These are phyloP conservation scores for Drosophila pruinosa DNA, from an alignment of 1,140 invertebrate genomes.

Conservation along the genomic window DNA sequence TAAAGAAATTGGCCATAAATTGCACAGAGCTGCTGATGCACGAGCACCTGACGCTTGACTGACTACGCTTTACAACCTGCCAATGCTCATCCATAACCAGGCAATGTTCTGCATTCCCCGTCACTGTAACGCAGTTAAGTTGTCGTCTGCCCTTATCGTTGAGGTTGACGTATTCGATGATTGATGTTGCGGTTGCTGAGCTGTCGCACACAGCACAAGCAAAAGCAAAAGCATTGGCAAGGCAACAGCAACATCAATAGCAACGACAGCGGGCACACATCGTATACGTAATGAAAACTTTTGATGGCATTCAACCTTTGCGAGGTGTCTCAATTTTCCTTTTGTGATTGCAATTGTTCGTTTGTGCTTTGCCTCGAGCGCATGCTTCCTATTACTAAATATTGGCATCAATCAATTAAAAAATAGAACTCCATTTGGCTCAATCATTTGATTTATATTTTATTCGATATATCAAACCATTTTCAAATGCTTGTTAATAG, in stretches of 20 bases:
- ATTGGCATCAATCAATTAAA: slow-evolving; percentile 64
- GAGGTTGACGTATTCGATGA: slow-evolving; percentile 35
- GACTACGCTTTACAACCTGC: slow-evolving; percentile 65
- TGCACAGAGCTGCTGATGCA: slow-evolving; percentile 32
- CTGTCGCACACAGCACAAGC: slow-evolving; percentile 4
- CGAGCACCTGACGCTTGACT: slow-evolving; percentile 30
- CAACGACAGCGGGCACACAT: slow-evolving; percentile 13
- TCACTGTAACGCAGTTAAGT: slow-evolving; percentile 4
- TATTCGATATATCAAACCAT: slow-evolving; percentile 1
- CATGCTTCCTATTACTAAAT: slow-evolving; percentile 27
- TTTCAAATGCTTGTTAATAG: slow-evolving; percentile 18
- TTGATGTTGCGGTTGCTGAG: slow-evolving; percentile 39
- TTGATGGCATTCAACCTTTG: slow-evolving; percentile 11
- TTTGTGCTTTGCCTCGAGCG: slow-evolving; percentile 25
- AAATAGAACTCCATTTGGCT: slow-evolving; percentile 38
- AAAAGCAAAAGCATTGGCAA: not conserved
- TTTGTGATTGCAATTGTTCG: slow-evolving; percentile 36
- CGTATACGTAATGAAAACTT: slow-evolving; percentile 48
- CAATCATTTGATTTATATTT: slow-evolving; percentile 63
- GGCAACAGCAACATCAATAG: not conserved
- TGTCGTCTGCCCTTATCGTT: slow-evolving; percentile 25
- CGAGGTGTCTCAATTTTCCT: slow-evolving; percentile 36
- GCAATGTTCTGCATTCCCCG: not conserved
- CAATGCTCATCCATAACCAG: slow-evolving; percentile 39
- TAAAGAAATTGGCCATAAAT: slow-evolving; percentile 72